phyloP scores from a whole-genome alignment of 2,888 invertebrate genomes.

The Meiosimyza decipiens region DNA sequence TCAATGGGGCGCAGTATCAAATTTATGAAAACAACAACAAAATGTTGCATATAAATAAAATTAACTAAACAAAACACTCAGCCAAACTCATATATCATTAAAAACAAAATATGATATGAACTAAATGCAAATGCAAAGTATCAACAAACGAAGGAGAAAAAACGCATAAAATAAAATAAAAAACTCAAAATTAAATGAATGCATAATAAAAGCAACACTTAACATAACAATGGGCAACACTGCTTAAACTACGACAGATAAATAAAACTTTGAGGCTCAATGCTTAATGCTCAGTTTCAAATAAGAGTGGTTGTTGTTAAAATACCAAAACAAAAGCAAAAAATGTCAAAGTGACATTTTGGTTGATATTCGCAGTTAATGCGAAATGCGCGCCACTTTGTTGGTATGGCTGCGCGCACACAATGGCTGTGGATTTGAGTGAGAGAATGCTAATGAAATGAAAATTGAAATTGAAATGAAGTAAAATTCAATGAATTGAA shows the following conservation, averaged over 20 bases:
- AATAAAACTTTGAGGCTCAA: background rate
- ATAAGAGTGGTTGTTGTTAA: too few species aligned
- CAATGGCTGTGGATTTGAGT: too few species aligned
- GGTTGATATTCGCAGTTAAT: background rate
- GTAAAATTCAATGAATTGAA: background rate
- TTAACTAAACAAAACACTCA: constrained; percentile 18
- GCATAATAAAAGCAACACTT: constrained; percentile 32
- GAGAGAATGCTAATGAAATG: background rate
- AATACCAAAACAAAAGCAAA: too few species aligned
- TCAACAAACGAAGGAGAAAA: constrained; percentile 7
- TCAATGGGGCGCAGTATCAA: constrained; percentile 28
- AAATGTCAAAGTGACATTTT: constrained; percentile 8
- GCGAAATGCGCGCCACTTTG: constrained; percentile 1
- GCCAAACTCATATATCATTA: constrained; percentile 36
- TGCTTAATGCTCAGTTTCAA: too few species aligned
- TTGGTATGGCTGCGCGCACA: too few species aligned
- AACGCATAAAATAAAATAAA: constrained; percentile 14
- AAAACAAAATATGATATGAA: constrained; percentile 2
- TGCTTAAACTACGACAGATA: constrained; percentile 4
- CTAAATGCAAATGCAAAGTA: constrained; percentile 6
- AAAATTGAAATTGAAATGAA: background rate
- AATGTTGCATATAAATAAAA: constrained; percentile 1
- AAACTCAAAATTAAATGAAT: background rate
- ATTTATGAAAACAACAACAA: constrained; percentile 30
- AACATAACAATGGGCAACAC: constrained; percentile 31